Percentiles rank a stretch among this genome's conserved stretches.
Evolutionary conservation across 2,888 invertebrate species (phyloP).

Genomic region (Lasioglossum morio): DNA sequence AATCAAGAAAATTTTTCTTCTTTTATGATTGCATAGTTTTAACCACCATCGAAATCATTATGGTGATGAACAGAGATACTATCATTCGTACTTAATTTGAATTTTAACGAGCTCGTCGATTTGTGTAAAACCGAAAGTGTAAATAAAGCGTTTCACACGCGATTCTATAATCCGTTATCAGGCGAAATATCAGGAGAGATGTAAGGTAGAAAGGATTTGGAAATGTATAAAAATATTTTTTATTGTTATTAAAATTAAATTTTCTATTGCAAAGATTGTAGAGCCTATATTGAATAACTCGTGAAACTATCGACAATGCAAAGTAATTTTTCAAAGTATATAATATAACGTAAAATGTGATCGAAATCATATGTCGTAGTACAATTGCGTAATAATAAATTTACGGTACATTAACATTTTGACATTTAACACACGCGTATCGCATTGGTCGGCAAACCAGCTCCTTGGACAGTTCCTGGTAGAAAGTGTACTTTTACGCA

Average conservation of each 20-base stretch:
- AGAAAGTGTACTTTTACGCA: slow-evolving; percentile 77
- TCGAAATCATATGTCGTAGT: slow-evolving; percentile 16
- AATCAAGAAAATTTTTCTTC: neutral
- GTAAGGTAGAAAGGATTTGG: neutral
- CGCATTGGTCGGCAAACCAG: slow-evolving; percentile 74
- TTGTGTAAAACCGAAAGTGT: neutral
- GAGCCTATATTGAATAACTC: neutral
- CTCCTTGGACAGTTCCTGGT: slow-evolving; percentile 76
- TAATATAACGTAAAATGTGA: neutral
- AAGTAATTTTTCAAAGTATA: neutral
- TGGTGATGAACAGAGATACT: neutral
- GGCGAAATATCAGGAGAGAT: neutral
- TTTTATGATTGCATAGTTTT: neutral
- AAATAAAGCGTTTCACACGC: neutral
- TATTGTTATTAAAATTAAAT: too few species aligned
- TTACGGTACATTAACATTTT: slow-evolving; percentile 64
- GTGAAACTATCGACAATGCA: neutral
- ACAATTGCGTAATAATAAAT: slow-evolving; percentile 28
- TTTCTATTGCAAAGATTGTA: neutral
- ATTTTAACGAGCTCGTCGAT: neutral
- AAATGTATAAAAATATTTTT: neutral
- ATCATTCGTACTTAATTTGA: neutral
- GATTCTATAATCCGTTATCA: neutral
- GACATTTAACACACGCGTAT: slow-evolving; percentile 76
- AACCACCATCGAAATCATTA: neutral